Conservation (phyloP, 2,113 vertebrate species). For the Balaenoptera acutorostrata region DNA sequence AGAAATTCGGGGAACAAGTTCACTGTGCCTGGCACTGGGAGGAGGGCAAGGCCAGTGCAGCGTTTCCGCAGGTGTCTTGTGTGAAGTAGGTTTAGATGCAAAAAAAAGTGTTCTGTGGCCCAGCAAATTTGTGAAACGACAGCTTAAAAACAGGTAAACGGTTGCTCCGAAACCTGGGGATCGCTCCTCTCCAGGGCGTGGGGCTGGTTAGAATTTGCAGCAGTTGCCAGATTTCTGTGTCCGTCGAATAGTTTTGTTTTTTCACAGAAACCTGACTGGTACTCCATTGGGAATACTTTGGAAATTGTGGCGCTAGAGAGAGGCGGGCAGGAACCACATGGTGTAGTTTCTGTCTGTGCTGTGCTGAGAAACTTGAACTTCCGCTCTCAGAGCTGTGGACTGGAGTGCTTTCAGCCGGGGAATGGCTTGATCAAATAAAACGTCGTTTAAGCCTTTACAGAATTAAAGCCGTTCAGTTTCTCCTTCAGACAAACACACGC, state of each 20-base stretch:
- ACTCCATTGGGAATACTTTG: background rate
- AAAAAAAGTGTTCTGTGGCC: background rate
- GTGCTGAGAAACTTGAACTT: background rate
- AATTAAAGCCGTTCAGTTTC: slow-evolving; percentile 27
- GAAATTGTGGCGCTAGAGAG: background rate
- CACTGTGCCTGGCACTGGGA: background rate
- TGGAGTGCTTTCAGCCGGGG: background rate
- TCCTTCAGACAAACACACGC: slow-evolving; percentile 6
- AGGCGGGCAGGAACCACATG: background rate
- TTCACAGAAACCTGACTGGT: background rate
- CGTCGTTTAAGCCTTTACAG: background rate
- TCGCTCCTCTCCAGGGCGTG: background rate
- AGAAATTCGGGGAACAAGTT: background rate
- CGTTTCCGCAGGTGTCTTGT: background rate
- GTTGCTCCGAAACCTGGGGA: background rate
- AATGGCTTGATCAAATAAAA: slow-evolving; percentile 32
- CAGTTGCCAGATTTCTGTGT: background rate
- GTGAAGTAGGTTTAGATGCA: background rate
- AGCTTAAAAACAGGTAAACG: background rate
- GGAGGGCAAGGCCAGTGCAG: background rate
- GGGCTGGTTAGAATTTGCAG: background rate
- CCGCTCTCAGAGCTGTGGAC: background rate
- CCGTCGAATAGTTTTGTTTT: background rate
- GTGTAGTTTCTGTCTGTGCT: background rate
- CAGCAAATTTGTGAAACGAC: background rate